These are phyloP conservation scores for Dynastes grantii DNA, from an alignment of 2,888 invertebrate species.

Conservation along the genomic window DNA sequence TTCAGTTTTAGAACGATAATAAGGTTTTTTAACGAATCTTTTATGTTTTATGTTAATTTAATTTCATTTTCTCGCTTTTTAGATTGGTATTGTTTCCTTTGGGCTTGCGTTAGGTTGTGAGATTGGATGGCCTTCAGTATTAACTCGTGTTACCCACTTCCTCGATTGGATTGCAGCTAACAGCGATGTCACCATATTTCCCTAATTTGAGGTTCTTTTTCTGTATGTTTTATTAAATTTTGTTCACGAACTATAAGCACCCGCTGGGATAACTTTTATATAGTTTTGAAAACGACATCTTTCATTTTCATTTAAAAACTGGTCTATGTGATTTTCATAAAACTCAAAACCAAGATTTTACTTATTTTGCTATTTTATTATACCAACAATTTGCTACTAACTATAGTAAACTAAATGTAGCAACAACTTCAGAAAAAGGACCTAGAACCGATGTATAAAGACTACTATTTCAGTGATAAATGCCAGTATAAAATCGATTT, in stretches of 20 bases:
- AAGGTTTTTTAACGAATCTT: not conserved
- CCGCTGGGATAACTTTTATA: too few relatives aligned
- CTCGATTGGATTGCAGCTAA: slow-evolving; percentile 61
- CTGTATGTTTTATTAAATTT: not conserved
- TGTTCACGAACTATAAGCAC: not conserved
- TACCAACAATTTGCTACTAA: too few relatives aligned
- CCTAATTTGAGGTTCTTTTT: not conserved
- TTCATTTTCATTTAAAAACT: too few relatives aligned
- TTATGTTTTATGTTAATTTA: not conserved
- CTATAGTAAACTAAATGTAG: too few relatives aligned
- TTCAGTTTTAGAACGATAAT: not conserved
- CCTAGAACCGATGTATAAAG: too few relatives aligned
- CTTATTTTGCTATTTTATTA: too few relatives aligned
- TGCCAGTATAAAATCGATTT: too few relatives aligned
- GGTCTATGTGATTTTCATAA: too few relatives aligned
- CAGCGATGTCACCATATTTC: slow-evolving; percentile 50
- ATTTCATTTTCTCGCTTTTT: slow-evolving; percentile 6
- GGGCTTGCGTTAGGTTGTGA: slow-evolving; percentile 59
- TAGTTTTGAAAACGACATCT: too few relatives aligned
- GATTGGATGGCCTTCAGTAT: slow-evolving; percentile 62
- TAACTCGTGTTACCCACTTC: slow-evolving; percentile 61
- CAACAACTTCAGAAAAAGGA: too few relatives aligned
- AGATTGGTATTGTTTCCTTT: slow-evolving; percentile 50
- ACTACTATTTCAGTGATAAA: too few relatives aligned
- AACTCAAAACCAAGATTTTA: too few relatives aligned